A percentile compares a stretch with the other conserved stretches of the same genome.
These are phyloP conservation scores for Saccostrea cuccullata DNA, from an alignment of 1,140 invertebrate species.

Conservation along the genomic window DNA sequence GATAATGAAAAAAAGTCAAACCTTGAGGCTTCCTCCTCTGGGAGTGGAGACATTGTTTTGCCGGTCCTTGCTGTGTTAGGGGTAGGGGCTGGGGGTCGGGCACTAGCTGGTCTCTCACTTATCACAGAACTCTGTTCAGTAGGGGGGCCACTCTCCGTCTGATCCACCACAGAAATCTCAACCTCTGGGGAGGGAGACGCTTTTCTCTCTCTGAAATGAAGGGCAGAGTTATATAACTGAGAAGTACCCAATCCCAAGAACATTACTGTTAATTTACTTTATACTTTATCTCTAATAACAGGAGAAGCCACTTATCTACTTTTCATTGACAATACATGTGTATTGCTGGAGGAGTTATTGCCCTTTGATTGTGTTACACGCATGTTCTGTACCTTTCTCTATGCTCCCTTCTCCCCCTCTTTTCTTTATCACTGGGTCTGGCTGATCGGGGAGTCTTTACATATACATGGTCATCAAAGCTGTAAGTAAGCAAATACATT, in stretches of 20 bases:
- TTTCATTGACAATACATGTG: no score
- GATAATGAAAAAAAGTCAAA: not conserved
- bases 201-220: constrained; percentile 18
- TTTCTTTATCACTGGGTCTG: constrained; percentile 46
- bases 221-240: no score
- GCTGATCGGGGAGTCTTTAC: constrained; percentile 35
- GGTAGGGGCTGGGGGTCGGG: constrained; percentile 27
- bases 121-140: not conserved
- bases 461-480: constrained; percentile 56
- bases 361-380: not conserved
- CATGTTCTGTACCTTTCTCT: constrained; percentile 28
- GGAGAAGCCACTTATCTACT: no score
- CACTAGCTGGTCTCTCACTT: not conserved
- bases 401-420: not conserved
- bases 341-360: not conserved
- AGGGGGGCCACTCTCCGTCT: not conserved
- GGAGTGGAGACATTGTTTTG: constrained; percentile 10
- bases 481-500: constrained; percentile 24
- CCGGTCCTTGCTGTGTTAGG: constrained; percentile 41
- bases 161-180: constrained; percentile 2
- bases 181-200: constrained; percentile 14
- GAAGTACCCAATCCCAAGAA: no score
- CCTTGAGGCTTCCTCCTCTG: constrained; percentile 11
- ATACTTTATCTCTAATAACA: no score
- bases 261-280: no score